phyloP scores from a whole-genome alignment of 2,113 vertebrate species.

The Poicephalus meyeri region DNA sequence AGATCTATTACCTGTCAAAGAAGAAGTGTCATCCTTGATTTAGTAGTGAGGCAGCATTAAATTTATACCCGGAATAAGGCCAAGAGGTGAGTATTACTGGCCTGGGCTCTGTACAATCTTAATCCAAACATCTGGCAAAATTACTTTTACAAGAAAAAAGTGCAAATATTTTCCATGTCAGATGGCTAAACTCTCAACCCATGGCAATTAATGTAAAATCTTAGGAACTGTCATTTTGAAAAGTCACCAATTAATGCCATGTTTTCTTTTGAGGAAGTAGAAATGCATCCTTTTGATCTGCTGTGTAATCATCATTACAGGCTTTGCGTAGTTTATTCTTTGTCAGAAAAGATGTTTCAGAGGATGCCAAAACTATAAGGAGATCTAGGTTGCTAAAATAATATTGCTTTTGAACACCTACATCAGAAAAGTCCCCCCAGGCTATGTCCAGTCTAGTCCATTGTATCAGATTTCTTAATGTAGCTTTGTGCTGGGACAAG shows the following conservation, averaged over 20 bases:
- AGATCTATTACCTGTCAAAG: background rate
- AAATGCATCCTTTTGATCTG: background rate
- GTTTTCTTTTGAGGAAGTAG: background rate
- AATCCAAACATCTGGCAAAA: background rate
- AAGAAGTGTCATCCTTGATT: background rate
- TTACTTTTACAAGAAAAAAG: background rate
- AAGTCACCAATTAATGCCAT: background rate
- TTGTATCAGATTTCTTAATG: background rate
- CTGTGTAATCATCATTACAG: background rate
- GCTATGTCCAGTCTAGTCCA: background rate
- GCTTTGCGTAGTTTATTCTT: background rate
- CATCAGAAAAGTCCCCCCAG: background rate
- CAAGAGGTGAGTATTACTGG: background rate
- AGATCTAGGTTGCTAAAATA: background rate
- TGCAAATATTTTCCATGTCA: background rate
- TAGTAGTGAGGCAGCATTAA: background rate
- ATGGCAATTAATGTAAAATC: background rate
- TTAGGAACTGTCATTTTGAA: background rate
- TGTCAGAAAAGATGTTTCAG: background rate
- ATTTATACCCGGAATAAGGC: background rate
- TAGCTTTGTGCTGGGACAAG: background rate
- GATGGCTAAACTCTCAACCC: background rate
- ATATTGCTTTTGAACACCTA: background rate
- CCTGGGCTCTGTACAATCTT: background rate
- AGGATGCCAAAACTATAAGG: background rate